Conservation (phyloP, 2,113 vertebrate genomes). For the Parus major region DNA sequence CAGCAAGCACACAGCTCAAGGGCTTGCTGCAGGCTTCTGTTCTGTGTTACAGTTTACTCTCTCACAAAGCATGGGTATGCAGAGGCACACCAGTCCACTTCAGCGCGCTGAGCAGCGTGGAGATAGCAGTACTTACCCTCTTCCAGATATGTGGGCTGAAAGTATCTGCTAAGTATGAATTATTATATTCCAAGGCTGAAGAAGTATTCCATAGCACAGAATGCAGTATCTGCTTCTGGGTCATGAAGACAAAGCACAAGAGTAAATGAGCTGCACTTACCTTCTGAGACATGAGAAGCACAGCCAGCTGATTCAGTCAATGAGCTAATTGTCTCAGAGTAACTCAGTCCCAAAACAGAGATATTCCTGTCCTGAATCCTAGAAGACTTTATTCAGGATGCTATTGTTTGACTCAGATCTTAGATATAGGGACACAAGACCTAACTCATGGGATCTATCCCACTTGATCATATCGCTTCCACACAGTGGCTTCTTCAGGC, state of each 20-base stretch:
- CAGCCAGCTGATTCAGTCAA: not conserved
- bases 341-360: not conserved
- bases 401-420: not conserved
- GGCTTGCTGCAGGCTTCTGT: not conserved
- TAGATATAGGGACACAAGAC: not conserved
- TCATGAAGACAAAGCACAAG: not conserved
- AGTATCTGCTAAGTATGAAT: not conserved
- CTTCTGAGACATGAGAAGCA: not conserved
- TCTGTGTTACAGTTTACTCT: not conserved
- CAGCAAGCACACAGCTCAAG: not conserved
- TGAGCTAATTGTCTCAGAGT: not conserved
- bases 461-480: not conserved
- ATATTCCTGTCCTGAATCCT: not conserved
- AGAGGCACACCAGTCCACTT: not conserved
- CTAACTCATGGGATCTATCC: not conserved
- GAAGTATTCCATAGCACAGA: not conserved
- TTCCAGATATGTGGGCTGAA: not conserved
- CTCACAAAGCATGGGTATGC: not conserved
- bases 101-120: not conserved
- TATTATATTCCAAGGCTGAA: not conserved
- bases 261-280: not conserved
- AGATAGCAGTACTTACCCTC: not conserved
- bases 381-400: not conserved
- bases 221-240: not conserved
- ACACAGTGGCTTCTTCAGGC: not conserved